phyloP scores from a whole-genome alignment of 2,888 invertebrate species.

The Anthophora plumipes region DNA sequence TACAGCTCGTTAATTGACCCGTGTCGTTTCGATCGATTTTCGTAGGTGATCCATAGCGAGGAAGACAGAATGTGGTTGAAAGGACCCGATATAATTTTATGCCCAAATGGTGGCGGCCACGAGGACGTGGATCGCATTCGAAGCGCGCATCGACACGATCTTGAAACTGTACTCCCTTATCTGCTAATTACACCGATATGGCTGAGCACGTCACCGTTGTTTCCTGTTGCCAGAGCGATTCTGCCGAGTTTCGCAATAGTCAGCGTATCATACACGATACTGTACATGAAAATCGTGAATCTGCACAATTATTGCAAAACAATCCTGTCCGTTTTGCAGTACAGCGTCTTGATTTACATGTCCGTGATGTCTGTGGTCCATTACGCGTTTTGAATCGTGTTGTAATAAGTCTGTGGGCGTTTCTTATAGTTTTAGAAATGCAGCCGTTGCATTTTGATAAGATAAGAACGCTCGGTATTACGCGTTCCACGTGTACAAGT shows the following conservation, averaged over 20 bases:
- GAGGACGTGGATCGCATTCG: constrained; percentile 77
- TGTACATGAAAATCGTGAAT: constrained; percentile 66
- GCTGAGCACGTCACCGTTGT: constrained; percentile 69
- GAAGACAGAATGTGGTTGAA: constrained; percentile 79
- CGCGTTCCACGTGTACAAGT: background rate
- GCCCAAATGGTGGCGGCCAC: constrained; percentile 76
- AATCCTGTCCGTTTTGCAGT: background rate
- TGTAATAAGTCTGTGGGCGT: background rate
- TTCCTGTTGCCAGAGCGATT: constrained; percentile 53
- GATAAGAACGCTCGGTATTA: background rate
- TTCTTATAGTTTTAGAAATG: background rate
- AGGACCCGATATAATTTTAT: constrained; percentile 68
- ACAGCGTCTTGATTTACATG: constrained; percentile 50
- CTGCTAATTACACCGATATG: constrained; percentile 73
- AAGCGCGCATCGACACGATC: constrained; percentile 73
- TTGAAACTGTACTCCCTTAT: constrained; percentile 71
- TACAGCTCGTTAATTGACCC: constrained; percentile 6
- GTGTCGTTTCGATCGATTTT: constrained; percentile 27
- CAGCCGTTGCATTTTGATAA: background rate
- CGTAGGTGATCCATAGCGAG: constrained; percentile 79
- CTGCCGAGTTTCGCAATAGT: constrained; percentile 67
- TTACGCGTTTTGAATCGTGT: background rate
- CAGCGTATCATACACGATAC: constrained; percentile 69
- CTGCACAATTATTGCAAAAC: constrained; percentile 36
- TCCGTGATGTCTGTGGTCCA: constrained; percentile 9